These are phyloP conservation scores for Microctonus aethiopoides DNA, from an alignment of 2,888 invertebrate genomes.

Conservation along the genomic window DNA sequence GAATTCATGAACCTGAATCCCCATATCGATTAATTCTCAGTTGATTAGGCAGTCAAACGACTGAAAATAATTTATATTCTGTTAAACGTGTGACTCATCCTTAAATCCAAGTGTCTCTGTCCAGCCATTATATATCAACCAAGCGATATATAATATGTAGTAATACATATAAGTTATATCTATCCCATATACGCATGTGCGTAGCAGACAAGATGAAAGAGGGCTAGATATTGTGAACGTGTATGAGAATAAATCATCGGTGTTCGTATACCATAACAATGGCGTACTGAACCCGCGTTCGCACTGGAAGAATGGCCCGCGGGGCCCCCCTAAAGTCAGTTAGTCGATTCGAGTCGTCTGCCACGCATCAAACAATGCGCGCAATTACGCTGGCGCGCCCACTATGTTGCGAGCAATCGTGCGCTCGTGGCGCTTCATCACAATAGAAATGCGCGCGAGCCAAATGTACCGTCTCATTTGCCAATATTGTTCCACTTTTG, in stretches of 20 bases:
- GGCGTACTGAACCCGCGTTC: conserved; percentile 34
- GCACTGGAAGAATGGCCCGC: conserved; percentile 45
- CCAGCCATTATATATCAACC: conserved; percentile 25
- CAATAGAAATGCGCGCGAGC: conserved; percentile 51
- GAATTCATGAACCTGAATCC: background rate
- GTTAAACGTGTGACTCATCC: conserved; percentile 11
- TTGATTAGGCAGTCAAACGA: conserved; percentile 12
- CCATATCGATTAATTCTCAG: background rate
- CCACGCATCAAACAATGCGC: conserved; percentile 63
- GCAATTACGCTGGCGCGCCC: conserved; percentile 61
- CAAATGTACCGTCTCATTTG: conserved; percentile 65
- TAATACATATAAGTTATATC: background rate
- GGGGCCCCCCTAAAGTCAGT: conserved; percentile 38
- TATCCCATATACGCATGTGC: background rate
- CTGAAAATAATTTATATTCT: conserved; percentile 19
- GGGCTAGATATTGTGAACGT: conserved; percentile 21
- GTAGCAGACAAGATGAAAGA: background rate
- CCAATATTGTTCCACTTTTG: conserved; percentile 65
- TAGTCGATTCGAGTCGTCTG: conserved; percentile 53
- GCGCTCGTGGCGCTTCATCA: conserved; percentile 54
- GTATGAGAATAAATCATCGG: conserved; percentile 43
- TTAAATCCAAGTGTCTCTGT: conserved; percentile 10
- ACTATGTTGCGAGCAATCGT: conserved; percentile 44
- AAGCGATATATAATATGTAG: conserved; percentile 22
- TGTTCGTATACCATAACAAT: conserved; percentile 38